phyloP scores from a whole-genome alignment of 1,140 invertebrate species.

The Trichogramma pretiosum region DNA sequence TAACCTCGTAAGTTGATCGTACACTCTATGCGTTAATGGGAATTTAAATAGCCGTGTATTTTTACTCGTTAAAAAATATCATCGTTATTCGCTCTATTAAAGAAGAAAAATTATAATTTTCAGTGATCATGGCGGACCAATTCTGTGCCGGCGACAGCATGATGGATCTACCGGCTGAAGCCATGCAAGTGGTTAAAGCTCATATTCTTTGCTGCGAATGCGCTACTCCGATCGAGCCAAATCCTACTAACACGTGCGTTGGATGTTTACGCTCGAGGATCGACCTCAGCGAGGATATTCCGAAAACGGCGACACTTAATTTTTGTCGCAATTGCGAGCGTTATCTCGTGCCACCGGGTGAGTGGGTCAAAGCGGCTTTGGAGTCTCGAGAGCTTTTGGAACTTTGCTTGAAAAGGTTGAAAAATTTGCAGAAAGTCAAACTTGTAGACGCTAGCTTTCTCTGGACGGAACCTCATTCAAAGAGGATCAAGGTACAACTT shows the following conservation, averaged over 20 bases:
- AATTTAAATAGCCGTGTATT: no score
- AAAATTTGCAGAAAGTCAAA: conserved; percentile 82
- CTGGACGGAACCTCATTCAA: conserved; percentile 99
- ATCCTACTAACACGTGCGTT: conserved; percentile 96
- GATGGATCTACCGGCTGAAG: neutral
- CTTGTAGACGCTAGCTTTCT: conserved; percentile 93
- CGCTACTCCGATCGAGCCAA: conserved; percentile 76
- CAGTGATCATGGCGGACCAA: conserved; percentile 8
- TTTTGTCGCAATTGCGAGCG: conserved; percentile 90
- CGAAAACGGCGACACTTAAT: conserved; percentile 83
- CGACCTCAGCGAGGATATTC: conserved; percentile 94
- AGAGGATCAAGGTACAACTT: conserved; percentile 91
- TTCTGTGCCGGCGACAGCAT: no score
- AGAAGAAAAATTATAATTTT: no score
- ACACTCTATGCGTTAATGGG: no score
- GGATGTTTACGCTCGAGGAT: conserved; percentile 81
- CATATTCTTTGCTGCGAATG: conserved; percentile 66
- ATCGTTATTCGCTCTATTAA: no score
- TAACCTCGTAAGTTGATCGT: no score
- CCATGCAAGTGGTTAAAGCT: conserved; percentile 26
- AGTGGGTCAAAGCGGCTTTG: conserved; percentile 81
- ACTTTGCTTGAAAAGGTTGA: conserved; percentile 89
- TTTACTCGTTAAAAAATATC: no score
- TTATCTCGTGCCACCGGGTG: conserved; percentile 86
- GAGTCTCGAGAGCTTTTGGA: conserved; percentile 90